phyloP scores from a whole-genome alignment of 2,888 invertebrate genomes.

The Cantharis flavilabris region DNA sequence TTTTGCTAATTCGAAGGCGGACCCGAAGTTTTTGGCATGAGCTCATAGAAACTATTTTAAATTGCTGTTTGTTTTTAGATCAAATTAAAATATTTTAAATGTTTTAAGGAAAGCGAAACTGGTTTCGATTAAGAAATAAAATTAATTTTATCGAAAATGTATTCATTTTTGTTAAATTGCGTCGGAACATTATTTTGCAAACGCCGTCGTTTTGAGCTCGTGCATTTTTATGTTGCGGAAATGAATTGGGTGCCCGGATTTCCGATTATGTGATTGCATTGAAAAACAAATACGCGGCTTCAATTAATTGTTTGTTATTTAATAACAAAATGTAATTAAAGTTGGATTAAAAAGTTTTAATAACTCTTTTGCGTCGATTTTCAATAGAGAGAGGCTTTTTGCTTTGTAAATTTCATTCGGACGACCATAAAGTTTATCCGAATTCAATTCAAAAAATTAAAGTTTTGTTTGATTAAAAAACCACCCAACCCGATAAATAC shows the following conservation, averaged over 20 bases:
- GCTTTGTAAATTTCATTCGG: not conserved
- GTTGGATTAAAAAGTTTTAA: not conserved
- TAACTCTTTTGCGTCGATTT: not conserved
- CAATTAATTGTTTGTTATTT: not conserved
- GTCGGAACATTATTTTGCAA: not conserved
- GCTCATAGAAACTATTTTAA: constrained; percentile 6
- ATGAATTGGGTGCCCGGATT: constrained; percentile 20
- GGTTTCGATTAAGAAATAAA: not conserved
- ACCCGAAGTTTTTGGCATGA: constrained; percentile 6
- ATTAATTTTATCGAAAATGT: not conserved
- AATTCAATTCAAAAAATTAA: not conserved
- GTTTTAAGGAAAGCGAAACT: not conserved
- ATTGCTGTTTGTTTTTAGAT: constrained; percentile 5
- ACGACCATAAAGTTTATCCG: not conserved
- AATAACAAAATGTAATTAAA: not conserved
- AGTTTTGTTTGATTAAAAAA: not conserved
- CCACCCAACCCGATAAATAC: too few species aligned
- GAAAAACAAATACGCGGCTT: not conserved
- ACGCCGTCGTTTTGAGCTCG: not conserved
- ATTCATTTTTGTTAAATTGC: constrained; percentile 2
- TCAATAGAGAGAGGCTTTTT: not conserved
- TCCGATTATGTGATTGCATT: constrained; percentile 14
- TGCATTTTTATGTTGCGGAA: constrained; percentile 19
- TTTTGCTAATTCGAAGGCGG: constrained; percentile 13
- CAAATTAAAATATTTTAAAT: not conserved